Conservation (phyloP, 2,888 invertebrate genomes). For the Anoplius nigerrimus region DNA sequence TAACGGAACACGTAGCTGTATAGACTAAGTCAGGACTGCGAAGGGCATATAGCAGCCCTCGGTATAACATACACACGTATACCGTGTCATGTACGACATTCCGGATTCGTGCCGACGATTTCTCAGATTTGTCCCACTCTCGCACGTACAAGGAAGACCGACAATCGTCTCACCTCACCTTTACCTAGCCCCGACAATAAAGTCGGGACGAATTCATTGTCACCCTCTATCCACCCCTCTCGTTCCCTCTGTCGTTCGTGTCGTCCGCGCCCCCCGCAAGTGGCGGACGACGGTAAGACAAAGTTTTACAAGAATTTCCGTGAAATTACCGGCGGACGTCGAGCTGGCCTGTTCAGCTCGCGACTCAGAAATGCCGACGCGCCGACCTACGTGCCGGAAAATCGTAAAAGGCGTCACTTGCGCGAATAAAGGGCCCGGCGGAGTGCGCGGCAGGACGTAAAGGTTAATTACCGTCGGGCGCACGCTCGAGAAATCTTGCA, state of each 20-base stretch:
- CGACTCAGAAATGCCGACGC: conserved; percentile 18
- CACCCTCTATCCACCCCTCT: not conserved
- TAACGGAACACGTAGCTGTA: too few relatives aligned
- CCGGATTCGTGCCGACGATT: too few relatives aligned
- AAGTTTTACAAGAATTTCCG: conserved; percentile 20
- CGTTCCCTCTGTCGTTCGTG: not conserved
- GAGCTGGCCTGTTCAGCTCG: not conserved
- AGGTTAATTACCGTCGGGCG: conserved; percentile 39
- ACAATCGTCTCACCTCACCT: too few relatives aligned
- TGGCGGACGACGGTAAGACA: not conserved
- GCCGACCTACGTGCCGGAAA: conserved; percentile 20
- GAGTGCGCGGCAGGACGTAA: conserved; percentile 23
- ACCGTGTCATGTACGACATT: too few relatives aligned
- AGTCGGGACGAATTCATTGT: not conserved
- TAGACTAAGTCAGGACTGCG: too few relatives aligned
- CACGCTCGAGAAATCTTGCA: conserved; percentile 25
- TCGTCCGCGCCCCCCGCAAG: not conserved
- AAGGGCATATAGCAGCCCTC: too few relatives aligned
- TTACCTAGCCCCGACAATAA: too few relatives aligned
- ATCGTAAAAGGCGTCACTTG: conserved; percentile 22
- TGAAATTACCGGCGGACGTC: conserved; percentile 10
- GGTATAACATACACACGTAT: too few relatives aligned
- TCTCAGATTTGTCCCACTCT: too few relatives aligned
- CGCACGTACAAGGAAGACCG: too few relatives aligned
- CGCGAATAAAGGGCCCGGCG: conserved; percentile 15